A percentile compares a stretch with the other conserved stretches of the same genome.
phyloP scores from a whole-genome alignment of 2,888 invertebrate species.

The Taphrorychus bicolor region DNA sequence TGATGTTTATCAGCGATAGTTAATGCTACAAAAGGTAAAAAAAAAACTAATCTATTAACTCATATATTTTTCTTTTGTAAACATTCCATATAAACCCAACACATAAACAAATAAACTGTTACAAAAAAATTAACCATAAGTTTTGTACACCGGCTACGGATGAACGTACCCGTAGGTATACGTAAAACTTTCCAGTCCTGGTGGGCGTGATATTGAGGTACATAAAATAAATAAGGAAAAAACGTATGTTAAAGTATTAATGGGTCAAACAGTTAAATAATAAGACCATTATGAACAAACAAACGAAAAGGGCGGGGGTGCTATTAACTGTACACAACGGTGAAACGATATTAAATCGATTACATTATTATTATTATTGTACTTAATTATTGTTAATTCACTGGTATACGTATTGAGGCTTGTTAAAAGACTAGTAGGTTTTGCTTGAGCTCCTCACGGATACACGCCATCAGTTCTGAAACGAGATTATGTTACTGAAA shows the following conservation, averaged over 20 bases:
- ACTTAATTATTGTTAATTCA: constrained; percentile 52
- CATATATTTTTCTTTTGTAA: constrained; percentile 51
- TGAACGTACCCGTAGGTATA: not conserved
- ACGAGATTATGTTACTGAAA: constrained; percentile 44
- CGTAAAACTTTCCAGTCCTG: constrained; percentile 11
- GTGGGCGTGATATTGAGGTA: constrained; percentile 51
- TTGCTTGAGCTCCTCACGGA: constrained; percentile 53
- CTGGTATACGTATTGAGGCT: constrained; percentile 58
- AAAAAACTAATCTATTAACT: constrained; percentile 36
- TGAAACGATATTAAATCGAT: constrained; percentile 42
- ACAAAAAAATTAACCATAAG: constrained; percentile 52
- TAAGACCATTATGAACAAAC: constrained; percentile 28
- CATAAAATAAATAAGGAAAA: constrained; percentile 52
- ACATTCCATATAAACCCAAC: constrained; percentile 62
- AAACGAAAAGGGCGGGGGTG: constrained; percentile 52
- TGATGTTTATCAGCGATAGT: not conserved
- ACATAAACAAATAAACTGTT: constrained; percentile 57
- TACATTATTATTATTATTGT: too few species aligned
- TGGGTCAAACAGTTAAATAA: constrained; percentile 28
- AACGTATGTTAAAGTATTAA: constrained; percentile 46
- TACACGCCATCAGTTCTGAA: constrained; percentile 67
- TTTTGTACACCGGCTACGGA: constrained; percentile 52
- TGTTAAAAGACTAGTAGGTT: constrained; percentile 58
- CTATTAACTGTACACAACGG: constrained; percentile 60
- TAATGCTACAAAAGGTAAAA: constrained; percentile 12